Percentiles rank a stretch among this genome's conserved stretches.
Conservation (phyloP, 2,888 invertebrate species). For the Liopterus haemorrhoidalis region DNA sequence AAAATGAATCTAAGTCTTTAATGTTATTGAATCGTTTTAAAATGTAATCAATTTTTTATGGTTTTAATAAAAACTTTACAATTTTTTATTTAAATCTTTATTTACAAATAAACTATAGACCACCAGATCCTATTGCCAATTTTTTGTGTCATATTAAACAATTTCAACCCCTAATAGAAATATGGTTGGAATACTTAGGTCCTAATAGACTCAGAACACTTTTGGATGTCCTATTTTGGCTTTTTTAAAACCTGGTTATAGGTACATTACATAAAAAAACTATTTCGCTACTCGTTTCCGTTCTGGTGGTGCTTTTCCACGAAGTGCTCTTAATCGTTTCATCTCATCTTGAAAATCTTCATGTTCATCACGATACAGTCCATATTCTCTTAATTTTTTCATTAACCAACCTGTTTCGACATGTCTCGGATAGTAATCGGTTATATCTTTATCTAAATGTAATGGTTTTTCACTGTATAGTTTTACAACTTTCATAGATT, state of each 20-base stretch:
- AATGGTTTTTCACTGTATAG: slow-evolving; percentile 71
- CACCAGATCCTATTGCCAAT: not conserved
- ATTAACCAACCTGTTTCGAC: slow-evolving; percentile 69
- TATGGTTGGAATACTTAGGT: too few species aligned
- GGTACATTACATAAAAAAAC: too few species aligned
- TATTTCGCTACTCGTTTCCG: slow-evolving; percentile 26
- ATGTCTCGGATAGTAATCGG: slow-evolving; percentile 83
- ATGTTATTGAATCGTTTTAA: not conserved
- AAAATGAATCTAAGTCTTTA: not conserved
- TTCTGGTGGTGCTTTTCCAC: slow-evolving; percentile 63
- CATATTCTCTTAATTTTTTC: slow-evolving; percentile 66
- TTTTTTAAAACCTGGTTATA: too few species aligned
- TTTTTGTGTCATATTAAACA: not conserved
- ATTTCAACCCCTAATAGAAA: slow-evolving; percentile 13
- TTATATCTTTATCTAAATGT: slow-evolving; percentile 64
- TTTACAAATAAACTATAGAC: slow-evolving; percentile 4
- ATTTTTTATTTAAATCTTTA: slow-evolving; percentile 15
- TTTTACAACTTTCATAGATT: slow-evolving; percentile 74
- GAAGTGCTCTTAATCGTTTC: slow-evolving; percentile 63
- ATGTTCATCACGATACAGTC: slow-evolving; percentile 81
- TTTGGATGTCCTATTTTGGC: too few species aligned
- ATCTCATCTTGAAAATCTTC: slow-evolving; percentile 85
- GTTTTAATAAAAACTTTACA: slow-evolving; percentile 12
- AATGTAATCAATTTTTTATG: not conserved
- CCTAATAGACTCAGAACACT: too few species aligned